Base-by-base conservation (phyloP, 2,888 invertebrate species). In the Microctonus aethiopoides region DNA sequence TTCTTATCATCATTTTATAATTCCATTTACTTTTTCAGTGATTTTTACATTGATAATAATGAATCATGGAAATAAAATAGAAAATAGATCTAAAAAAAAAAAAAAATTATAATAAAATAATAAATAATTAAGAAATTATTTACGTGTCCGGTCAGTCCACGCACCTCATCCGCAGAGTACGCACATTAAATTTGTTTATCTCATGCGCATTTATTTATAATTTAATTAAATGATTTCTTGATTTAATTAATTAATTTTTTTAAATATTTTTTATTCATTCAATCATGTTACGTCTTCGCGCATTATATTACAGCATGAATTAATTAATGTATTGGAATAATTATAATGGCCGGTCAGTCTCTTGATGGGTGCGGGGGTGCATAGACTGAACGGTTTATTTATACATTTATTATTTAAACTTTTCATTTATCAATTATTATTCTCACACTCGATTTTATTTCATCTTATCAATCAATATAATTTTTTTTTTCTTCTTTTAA, bases 91-190 rank as follows among this genome's bases (percentile, higher is more conserved):
- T n/a, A 16, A 16, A 46, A 46, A 29, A 29, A 29, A 29, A 29
- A 29, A 29, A 29, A 29, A 29, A 29, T 7, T 3, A 29, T 5
- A 29, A 5, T 3, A 29, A 29, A 74, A 78, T 16, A n/a, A 20
- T 3, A 46, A 46, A n/a, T n/a, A n/a, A n/a, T n/a, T 20, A 16
- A 16, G 9, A n/a, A 46, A 46, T 46, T 7, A 6, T 46, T 16
- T 46, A 75, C 78, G 78, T 77, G 75, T 74, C 81, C 83, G 82
- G 77, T 78, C 81, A 83, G 83, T 83, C 84, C 80, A 82, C 80
- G 82, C 84, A 84, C 81, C 80, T 74, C 83, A 81, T 81, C 84
- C 83, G 83, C 81, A 79, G 80, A n/a, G n/a, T 83, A 83, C 82
- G 82, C 79, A 83, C 22, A 22, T 36, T 22, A 60, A 60, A 60